phyloP scores from a whole-genome alignment of 2,797 vertebrate species.

The Helicolenus hilgendorfi region DNA sequence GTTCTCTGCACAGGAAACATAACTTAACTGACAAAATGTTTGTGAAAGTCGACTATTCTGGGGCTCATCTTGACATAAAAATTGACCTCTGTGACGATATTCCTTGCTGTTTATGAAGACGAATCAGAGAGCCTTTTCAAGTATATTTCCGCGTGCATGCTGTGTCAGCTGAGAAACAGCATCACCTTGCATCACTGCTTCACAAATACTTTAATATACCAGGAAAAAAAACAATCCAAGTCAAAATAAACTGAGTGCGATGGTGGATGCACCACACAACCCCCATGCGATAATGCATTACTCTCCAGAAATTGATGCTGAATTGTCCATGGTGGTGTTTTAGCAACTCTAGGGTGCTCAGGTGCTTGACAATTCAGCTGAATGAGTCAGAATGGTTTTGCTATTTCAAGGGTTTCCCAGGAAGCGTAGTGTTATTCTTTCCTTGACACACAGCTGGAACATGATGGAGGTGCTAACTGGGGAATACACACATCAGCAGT shows the following conservation, averaged over 20 bases:
- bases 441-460: background rate
- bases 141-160: background rate
- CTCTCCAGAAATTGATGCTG: slow-evolving; percentile 57
- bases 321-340: slow-evolving; percentile 55
- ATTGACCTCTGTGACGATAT: background rate
- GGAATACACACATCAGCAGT: slow-evolving; percentile 2
- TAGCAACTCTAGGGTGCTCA: slow-evolving; percentile 15
- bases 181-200: slow-evolving; percentile 4
- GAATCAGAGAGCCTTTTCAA: background rate
- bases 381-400: slow-evolving; percentile 31
- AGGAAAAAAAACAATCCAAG: slow-evolving; percentile 12
- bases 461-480: background rate
- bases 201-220: slow-evolving; percentile 21
- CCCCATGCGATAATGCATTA: slow-evolving; percentile 35
- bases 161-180: slow-evolving; percentile 36
- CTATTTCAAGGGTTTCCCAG: slow-evolving; percentile 20
- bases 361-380: slow-evolving; percentile 7
- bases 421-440: background rate
- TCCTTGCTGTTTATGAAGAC: background rate
- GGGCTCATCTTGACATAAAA: background rate
- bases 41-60: background rate
- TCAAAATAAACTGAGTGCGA: slow-evolving; percentile 35
- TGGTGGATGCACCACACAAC: slow-evolving; percentile 5
- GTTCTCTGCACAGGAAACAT: background rate
- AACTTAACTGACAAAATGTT: background rate